Conservation (phyloP, 2,113 vertebrate genomes). For the Chiloscyllium plagiosum region DNA sequence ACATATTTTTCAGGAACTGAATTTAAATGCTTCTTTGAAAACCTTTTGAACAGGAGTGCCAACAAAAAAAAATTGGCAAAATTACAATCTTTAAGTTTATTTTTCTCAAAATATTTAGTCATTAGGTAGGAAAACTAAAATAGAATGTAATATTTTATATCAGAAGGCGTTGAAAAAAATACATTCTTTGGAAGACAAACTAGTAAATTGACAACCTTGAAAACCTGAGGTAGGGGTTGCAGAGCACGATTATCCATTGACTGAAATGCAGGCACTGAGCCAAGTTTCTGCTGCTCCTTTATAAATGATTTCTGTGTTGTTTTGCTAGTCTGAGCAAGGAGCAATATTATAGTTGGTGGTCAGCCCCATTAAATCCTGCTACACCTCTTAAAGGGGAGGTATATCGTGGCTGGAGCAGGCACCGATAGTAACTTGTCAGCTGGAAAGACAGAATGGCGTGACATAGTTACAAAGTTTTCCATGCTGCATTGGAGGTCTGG, state of each 20-base stretch:
- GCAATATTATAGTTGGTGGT: no score
- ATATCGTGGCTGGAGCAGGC: no score
- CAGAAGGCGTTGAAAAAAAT: not conserved
- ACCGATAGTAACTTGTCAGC: no score
- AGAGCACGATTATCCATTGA: not conserved
- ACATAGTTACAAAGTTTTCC: no score
- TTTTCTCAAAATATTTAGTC: not conserved
- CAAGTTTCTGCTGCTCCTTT: not conserved
- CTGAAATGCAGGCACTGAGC: not conserved
- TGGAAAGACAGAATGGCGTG: no score
- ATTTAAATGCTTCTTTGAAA: not conserved
- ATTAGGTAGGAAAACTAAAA: not conserved
- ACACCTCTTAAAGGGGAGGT: no score
- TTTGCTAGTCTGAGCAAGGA: no score
- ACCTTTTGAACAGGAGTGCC: not conserved
- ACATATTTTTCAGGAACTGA: not conserved
- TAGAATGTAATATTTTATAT: not conserved
- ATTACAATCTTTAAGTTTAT: not conserved
- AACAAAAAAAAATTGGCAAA: not conserved
- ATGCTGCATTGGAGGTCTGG: no score
- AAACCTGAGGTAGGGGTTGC: not conserved
- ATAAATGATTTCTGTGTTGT: no score
- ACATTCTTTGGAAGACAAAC: not conserved
- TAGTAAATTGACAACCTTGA: not conserved
- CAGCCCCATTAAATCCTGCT: no score